These are phyloP conservation scores for Crematogaster levior DNA, from an alignment of 2,888 invertebrate genomes.

Conservation along the genomic window DNA sequence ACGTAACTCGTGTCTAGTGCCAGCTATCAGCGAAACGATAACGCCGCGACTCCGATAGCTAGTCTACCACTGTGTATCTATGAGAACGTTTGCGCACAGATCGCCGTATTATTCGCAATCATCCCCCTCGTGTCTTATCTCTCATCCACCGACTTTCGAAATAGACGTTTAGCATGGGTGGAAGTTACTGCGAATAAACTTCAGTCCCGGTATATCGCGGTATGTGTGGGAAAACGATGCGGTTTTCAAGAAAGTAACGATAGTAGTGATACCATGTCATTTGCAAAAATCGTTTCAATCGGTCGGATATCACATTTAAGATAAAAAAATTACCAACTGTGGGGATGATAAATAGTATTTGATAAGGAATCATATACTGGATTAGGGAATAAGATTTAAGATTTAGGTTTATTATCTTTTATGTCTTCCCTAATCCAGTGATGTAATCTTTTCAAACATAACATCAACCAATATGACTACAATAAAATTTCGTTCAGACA, in stretches of 20 bases:
- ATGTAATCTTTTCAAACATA: conserved; percentile 16
- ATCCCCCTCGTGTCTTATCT: conserved; percentile 69
- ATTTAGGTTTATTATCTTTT: conserved; percentile 24
- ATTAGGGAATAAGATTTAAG: neutral
- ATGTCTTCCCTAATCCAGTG: neutral
- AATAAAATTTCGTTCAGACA: neutral
- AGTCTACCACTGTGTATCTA: conserved; percentile 69
- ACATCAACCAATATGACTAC: neutral
- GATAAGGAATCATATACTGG: neutral
- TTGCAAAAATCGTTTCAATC: conserved; percentile 21
- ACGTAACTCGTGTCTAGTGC: conserved; percentile 80
- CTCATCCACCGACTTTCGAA: conserved; percentile 65
- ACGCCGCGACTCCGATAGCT: conserved; percentile 73
- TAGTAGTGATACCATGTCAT: conserved; percentile 22
- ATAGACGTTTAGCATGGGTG: conserved; percentile 60
- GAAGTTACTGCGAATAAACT: conserved; percentile 49
- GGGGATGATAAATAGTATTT: neutral
- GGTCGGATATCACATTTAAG: neutral
- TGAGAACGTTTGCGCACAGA: conserved; percentile 66
- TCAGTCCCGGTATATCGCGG: conserved; percentile 17
- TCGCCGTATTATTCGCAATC: conserved; percentile 73
- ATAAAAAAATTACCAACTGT: neutral
- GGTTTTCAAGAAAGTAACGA: conserved; percentile 32
- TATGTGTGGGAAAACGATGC: conserved; percentile 40
- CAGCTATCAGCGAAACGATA: conserved; percentile 80